Base-by-base conservation (phyloP, 2,888 invertebrate species). In the Apodemia duryi region DNA sequence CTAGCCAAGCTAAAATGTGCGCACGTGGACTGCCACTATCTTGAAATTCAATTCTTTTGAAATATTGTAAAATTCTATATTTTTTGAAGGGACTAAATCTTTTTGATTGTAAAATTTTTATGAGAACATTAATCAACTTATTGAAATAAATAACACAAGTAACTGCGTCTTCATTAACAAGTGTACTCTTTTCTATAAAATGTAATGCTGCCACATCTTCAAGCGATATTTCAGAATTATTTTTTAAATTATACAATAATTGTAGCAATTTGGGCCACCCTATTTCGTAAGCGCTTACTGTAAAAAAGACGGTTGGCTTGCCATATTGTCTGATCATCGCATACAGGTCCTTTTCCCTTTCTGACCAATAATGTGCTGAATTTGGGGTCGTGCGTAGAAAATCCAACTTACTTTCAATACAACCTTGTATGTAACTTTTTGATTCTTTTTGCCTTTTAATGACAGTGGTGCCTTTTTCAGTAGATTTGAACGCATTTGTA, bases 271-370 rank as follows among this genome's bases (percentile, higher is more conserved):
- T 41, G 6, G 38, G 9, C 78, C 79, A 80, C 41, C 69, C 66
- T 9, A 73, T 76, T 76, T 81, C 80, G 66, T 77, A 78, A 2
- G 80, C 77, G 68, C 77, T 78, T n/a, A 81, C 38, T 5, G 77
- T 81, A 11, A 81, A 62, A 70, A 78, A 81, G 41, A 73, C 67
- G 38, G 80, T 79, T 62, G 79, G 80, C 66, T 75, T 78, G 32
- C 79, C 79, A n/a, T 73, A 65, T 68, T 82, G 79, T n/a, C 80
- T 43, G 61, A 82, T 83, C 76, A 82, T 82, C 2, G 80, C 76
- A 67, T 79, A 80, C 10, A 81, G 69, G 67, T 80, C 13, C 4
- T 11, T 43, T 13, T 43, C 13, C 11, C 13, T 43, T 43, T 43
- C 75, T 69, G n/a, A 38, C 43, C 43, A 43, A 13, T 43, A 43